phyloP scores from a whole-genome alignment of 1,140 invertebrate species.

The Nymphalis io region DNA sequence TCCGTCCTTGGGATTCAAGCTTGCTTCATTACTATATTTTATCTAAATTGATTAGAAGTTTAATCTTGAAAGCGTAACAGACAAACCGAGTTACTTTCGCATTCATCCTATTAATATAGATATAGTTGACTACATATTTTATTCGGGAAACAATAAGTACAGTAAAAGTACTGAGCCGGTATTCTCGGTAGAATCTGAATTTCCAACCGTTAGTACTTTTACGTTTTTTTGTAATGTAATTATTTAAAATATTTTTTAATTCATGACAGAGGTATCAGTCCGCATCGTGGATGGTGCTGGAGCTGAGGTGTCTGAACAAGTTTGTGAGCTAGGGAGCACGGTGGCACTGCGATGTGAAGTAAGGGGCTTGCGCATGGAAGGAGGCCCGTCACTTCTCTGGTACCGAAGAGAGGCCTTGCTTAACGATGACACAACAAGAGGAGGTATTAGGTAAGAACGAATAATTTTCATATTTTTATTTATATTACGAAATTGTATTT shows the following conservation, averaged over 20 bases:
- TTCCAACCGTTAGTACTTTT: too few species aligned
- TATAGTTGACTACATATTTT: too few species aligned
- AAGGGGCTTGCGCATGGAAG: conserved; percentile 69
- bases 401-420: conserved; percentile 65
- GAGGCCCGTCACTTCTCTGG: conserved; percentile 69
- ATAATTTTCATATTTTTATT: not conserved
- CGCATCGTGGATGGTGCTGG: conserved; percentile 72
- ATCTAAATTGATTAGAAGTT: too few species aligned
- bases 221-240: not conserved
- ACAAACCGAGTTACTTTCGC: too few species aligned
- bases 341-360: conserved; percentile 71
- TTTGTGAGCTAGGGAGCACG: conserved; percentile 71
- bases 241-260: not conserved
- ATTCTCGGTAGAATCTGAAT: too few species aligned
- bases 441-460: conserved; percentile 64
- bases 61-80: too few species aligned
- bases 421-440: conserved; percentile 73
- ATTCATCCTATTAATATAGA: too few species aligned
- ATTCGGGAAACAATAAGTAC: too few species aligned
- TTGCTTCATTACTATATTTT: too few species aligned
- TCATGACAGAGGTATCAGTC: conserved; percentile 63
- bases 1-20: too few species aligned
- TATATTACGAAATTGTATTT: too few species aligned
- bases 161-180: too few species aligned
- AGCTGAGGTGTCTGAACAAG: conserved; percentile 66